phyloP scores from a whole-genome alignment of 2,797 vertebrate genomes.

The Syndactyla subalaris region DNA sequence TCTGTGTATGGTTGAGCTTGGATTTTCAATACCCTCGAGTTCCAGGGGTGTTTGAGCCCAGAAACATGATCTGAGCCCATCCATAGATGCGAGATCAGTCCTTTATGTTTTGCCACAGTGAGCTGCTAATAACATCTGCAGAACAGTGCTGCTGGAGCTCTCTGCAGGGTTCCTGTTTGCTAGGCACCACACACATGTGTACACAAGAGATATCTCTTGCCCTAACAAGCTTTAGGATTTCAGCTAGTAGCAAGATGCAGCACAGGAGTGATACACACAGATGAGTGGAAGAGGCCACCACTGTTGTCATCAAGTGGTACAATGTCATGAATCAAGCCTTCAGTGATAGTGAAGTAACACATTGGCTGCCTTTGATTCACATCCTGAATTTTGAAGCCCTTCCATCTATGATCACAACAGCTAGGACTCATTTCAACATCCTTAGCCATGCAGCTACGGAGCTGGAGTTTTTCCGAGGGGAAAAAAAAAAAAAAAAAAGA shows the following conservation, averaged over 20 bases:
- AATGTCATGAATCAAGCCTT: background rate
- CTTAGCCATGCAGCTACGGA: accelerated
- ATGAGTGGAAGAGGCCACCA: background rate
- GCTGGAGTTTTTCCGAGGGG: background rate
- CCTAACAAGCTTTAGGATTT: conserved; percentile 1
- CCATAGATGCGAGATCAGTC: background rate
- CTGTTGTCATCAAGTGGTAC: background rate
- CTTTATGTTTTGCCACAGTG: background rate
- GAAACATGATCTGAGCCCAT: background rate
- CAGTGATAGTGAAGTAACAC: background rate
- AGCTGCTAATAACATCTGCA: conserved; percentile 18
- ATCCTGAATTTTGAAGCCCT: background rate
- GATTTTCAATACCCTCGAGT: background rate
- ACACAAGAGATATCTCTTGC: background rate
- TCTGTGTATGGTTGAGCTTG: background rate
- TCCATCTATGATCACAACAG: background rate
- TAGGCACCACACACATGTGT: background rate
- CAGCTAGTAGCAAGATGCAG: background rate
- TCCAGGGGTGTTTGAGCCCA: background rate
- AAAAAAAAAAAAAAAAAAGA: background rate
- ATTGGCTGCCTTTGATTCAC: background rate
- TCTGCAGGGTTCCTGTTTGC: background rate
- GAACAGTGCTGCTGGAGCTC: background rate
- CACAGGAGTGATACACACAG: background rate
- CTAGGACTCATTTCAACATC: background rate